Percentiles rank a stretch among this genome's conserved stretches.
Evolutionary conservation across 2,888 invertebrate species (phyloP).

Genomic region (Drosophila paucipuncta): DNA sequence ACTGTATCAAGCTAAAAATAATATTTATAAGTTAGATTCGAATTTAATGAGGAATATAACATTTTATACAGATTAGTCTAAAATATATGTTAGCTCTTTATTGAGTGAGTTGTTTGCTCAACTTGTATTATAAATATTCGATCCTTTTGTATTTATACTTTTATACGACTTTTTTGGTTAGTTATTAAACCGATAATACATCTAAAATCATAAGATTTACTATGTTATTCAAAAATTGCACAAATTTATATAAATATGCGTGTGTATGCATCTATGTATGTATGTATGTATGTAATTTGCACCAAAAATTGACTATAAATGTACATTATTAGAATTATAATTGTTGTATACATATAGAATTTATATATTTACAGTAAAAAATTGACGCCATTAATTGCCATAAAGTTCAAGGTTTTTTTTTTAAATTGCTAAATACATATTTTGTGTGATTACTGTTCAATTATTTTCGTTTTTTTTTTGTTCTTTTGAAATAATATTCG

Average conservation of each 20-base stretch:
- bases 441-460: conserved; percentile 19
- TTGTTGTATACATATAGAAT: conserved; percentile 58
- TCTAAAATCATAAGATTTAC: conserved; percentile 19
- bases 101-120: conserved; percentile 23
- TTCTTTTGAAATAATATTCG: conserved; percentile 34
- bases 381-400: conserved; percentile 79
- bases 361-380: conserved; percentile 67
- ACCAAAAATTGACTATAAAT: conserved; percentile 72
- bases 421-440: conserved; percentile 34
- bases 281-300: conserved; percentile 39
- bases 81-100: conserved; percentile 34
- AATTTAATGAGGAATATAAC: conserved; percentile 32
- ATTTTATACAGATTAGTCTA: conserved; percentile 50
- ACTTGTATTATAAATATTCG: conserved; percentile 5
- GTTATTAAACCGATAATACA: conserved; percentile 1
- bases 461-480: conserved; percentile 4
- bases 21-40: not conserved
- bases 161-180: conserved; percentile 6
- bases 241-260: conserved; percentile 29
- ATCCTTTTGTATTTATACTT: conserved; percentile 21
- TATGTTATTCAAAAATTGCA: conserved; percentile 30
- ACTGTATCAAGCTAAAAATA: conserved; percentile 27
- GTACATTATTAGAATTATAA: conserved; percentile 56
- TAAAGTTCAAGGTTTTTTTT: conserved; percentile 43
- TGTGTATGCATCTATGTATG: conserved; percentile 13